Base-by-base conservation (phyloP, 2,888 invertebrate species). In the Agrotis segetum region DNA sequence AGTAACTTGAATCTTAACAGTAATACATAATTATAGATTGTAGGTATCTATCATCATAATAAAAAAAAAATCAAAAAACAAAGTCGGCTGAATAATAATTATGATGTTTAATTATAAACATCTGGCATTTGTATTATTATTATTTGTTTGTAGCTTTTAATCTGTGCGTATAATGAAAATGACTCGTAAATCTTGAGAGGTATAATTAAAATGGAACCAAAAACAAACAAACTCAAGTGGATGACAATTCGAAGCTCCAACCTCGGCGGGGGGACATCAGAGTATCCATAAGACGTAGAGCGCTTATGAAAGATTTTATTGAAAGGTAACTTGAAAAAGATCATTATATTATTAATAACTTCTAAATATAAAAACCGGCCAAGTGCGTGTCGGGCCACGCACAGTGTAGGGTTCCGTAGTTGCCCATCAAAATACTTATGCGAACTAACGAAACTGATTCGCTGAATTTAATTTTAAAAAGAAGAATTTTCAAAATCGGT, bases 171-270 rank as follows among this genome's bases (percentile, higher is more conserved):
- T 56, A 66, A 79, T 61, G 67, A 75, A 56, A 74, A 64, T 67
- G 50, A 61, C 58, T 73, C 49, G 61, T 56, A 72, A 80, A 74
- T 68, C 65, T 63, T 58, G 67, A 81, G 74, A 70, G 59, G 64
- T 70, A 74, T 78, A 81, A 81, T 81, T 71, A 85, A 83, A 85
- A 77, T 53, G 50, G 64, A 69, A 85, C 74, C 80, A 74, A 85
- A 85, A 77, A 84, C 77, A 83, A 84, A 84, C 70, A 59, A 75
- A 62, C 62, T 83, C 47, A 67, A 81, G 74, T 74, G 60, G 72
- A 69, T 71, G 64, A 79, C 78, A 67, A 71, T 71, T 64, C 44
- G 56, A 60, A 68, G 34, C 60, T 14, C 70, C 52, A 34, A 34
- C 19, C 53, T 67, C 44, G 24, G n/a, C 3, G 16, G 56, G 44